These are phyloP conservation scores for Edolisoma coerulescens DNA, from an alignment of 2,113 vertebrate genomes.

Conservation along the genomic window DNA sequence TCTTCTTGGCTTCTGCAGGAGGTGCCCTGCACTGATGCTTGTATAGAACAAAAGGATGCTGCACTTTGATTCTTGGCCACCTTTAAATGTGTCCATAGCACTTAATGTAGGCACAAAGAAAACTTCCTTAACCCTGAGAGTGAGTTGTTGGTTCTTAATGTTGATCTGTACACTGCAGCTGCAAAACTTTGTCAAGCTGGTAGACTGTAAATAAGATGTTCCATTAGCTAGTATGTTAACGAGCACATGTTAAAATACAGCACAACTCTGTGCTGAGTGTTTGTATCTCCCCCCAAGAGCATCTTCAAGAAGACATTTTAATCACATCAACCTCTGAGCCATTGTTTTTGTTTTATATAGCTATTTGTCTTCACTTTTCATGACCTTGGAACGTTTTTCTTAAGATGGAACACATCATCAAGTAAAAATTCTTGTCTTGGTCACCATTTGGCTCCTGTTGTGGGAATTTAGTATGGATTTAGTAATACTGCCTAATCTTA, in stretches of 20 bases:
- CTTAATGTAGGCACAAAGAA: background rate
- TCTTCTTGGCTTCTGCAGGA: background rate
- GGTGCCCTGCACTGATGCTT: background rate
- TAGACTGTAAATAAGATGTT: background rate
- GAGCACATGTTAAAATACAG: background rate
- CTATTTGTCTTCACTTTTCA: background rate
- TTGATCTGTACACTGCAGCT: background rate
- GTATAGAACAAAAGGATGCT: background rate
- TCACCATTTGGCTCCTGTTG: constrained; percentile 30
- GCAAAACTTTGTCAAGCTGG: background rate
- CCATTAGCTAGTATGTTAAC: background rate
- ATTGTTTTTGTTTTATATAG: background rate
- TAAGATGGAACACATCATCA: background rate
- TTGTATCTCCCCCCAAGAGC: background rate
- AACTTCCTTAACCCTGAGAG: background rate
- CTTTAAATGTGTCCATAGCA: background rate
- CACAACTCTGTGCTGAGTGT: background rate
- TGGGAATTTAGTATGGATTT: constrained; percentile 21
- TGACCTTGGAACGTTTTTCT: background rate
- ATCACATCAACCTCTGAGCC: background rate
- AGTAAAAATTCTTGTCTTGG: constrained; percentile 5
- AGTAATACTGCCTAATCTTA: constrained; percentile 6
- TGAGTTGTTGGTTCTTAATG: background rate
- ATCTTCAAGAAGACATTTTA: background rate
- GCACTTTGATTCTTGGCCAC: background rate